These are phyloP conservation scores for Hepsetus odoe DNA, from an alignment of 2,113 vertebrate genomes.

Conservation along the genomic window DNA sequence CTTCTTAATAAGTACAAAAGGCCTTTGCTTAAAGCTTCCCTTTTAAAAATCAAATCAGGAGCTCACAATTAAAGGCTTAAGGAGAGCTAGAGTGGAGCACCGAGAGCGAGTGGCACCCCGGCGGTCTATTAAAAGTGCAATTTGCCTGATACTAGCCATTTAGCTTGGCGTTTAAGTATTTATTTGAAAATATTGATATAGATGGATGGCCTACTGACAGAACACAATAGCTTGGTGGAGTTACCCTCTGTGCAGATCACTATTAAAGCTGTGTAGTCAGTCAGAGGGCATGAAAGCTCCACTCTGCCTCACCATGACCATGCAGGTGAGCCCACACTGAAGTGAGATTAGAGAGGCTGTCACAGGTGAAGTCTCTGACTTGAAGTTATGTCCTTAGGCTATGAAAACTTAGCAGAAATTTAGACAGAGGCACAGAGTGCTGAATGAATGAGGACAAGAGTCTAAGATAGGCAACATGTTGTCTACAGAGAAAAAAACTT, in stretches of 20 bases:
- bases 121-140: slow-evolving; percentile 45
- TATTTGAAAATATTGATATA: slow-evolving; percentile 51
- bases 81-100: slow-evolving; percentile 32
- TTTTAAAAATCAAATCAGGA: slow-evolving; percentile 54
- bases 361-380: slow-evolving; percentile 44
- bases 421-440: slow-evolving; percentile 30
- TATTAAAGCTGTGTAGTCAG: slow-evolving; percentile 18
- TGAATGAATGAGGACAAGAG: slow-evolving; percentile 26
- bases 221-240: not conserved
- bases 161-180: slow-evolving; percentile 42
- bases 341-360: slow-evolving; percentile 49
- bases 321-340: slow-evolving; percentile 46
- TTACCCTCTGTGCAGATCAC: not conserved
- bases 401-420: slow-evolving; percentile 42
- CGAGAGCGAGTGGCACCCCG: slow-evolving; percentile 40
- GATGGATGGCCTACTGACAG: slow-evolving; percentile 6
- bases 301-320: slow-evolving; percentile 29
- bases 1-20: slow-evolving; percentile 62
- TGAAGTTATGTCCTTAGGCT: slow-evolving; percentile 53
- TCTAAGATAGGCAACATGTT: slow-evolving; percentile 9
- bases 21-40: slow-evolving; percentile 54
- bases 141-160: slow-evolving; percentile 38
- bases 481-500: not conserved
- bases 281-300: slow-evolving; percentile 23
- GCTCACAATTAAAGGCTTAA: slow-evolving; percentile 59